These are phyloP conservation scores for Iguana delicatissima DNA, from an alignment of 2,797 vertebrate genomes.

Conservation along the genomic window DNA sequence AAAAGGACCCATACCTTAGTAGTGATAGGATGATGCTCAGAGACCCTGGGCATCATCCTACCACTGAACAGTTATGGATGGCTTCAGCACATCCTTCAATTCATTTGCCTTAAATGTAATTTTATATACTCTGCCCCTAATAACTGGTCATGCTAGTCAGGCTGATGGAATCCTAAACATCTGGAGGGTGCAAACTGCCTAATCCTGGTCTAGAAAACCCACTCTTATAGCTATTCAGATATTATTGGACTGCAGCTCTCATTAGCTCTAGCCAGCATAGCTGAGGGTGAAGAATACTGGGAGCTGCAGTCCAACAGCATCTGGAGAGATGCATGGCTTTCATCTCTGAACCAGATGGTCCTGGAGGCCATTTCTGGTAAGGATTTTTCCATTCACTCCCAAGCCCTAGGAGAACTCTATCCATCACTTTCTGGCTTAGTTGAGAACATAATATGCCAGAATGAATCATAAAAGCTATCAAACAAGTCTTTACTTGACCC, in stretches of 20 bases:
- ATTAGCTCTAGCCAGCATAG: no score
- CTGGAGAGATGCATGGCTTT: neutral
- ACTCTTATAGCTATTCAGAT: neutral
- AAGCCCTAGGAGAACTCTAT: neutral
- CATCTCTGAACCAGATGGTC: neutral
- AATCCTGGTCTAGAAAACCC: neutral
- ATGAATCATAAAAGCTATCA: constrained; percentile 63
- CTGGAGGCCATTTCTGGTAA: neutral
- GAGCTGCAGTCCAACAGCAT: no score
- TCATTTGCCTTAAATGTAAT: no score
- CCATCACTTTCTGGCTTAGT: constrained; percentile 29
- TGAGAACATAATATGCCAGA: constrained; percentile 53
- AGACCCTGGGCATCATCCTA: no score
- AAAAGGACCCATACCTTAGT: no score
- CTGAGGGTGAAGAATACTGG: neutral
- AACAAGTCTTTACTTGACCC: constrained; percentile 74
- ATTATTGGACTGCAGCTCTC: no score
- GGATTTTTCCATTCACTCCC: neutral
- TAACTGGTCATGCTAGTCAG: no score
- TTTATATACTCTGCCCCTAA: no score
- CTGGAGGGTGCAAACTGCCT: neutral
- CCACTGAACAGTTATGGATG: no score
- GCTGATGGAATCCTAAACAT: neutral
- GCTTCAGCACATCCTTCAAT: no score
- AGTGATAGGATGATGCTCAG: no score